Base-by-base conservation (phyloP, 2,888 invertebrate species). In the Tipula vernalis region DNA sequence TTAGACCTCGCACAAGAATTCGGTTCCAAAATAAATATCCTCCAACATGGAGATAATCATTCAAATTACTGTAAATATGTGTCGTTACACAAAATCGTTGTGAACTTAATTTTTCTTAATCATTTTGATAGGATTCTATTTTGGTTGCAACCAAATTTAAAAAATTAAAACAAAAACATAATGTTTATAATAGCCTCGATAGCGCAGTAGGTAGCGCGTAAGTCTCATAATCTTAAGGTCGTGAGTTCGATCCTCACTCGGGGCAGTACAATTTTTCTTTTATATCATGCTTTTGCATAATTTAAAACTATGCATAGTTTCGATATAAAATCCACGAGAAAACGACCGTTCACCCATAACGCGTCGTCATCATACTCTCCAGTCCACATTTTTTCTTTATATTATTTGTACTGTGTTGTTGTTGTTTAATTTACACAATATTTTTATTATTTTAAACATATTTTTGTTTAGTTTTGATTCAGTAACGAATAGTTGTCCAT, bases 211-310 rank as follows among this genome's bases (percentile, higher is more conserved):
- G 39, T 39, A 39, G 39, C 39, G 39, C 39, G 39, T 39, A 39
- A 39, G 39, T 39, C 39, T 39, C 39, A 39, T 39, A 85, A 44
- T 85, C 85, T 44, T 85, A 85, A 85, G 86, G 47, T 86, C 47
- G 86, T 86, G 86, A 86, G 86, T 86, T 86, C 86, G 86, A 47
- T 86, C 44, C 86, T 86, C 44, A 86, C 47, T 86, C 86, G 36
- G 47, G 47, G 5, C n/a, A 51, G 28, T 10, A 12, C 3, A 44
- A 1, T 51, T 51, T 51, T n/a, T 51, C 6, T 8, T 10, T 0
- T 0, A 44, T 12, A 44, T 44, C 8, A 5, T 44, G 5, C 39
- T 6, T 44, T 44, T 44, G 5, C 39, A 44, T 44, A 44, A 28
- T 28, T n/a, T 39, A 39, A 39, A 39, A 39, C 39, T 39, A 39